phyloP scores from a whole-genome alignment of 2,888 invertebrate species.

The Amphipoea lucens region DNA sequence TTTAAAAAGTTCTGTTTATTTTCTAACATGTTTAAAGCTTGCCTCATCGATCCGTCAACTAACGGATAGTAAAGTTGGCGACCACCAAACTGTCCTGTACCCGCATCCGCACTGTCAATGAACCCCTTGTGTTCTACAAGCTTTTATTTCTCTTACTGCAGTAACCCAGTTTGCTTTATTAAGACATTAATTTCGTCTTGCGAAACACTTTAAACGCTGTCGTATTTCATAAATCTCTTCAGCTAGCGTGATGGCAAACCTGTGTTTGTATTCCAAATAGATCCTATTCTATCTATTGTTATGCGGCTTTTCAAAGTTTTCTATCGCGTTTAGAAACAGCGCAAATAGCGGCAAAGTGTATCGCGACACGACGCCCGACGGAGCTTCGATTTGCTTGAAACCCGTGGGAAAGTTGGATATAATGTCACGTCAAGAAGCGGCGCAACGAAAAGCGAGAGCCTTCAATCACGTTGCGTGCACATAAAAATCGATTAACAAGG shows the following conservation, averaged over 20 bases:
- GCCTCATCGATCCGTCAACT: slow-evolving; percentile 46
- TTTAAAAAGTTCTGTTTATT: not conserved
- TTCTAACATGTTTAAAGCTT: slow-evolving; percentile 5
- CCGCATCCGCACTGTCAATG: slow-evolving; percentile 59
- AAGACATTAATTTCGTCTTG: slow-evolving; percentile 49
- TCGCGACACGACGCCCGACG: slow-evolving; percentile 38
- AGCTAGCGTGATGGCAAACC: slow-evolving; percentile 37
- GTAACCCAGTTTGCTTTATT: slow-evolving; percentile 53
- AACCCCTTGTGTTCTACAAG: slow-evolving; percentile 54
- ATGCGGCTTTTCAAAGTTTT: slow-evolving; percentile 42
- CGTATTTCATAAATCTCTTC: slow-evolving; percentile 30
- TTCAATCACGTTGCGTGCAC: slow-evolving; percentile 75
- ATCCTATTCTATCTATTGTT: slow-evolving; percentile 38
- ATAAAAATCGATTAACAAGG: slow-evolving; percentile 68
- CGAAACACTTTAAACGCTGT: slow-evolving; percentile 43
- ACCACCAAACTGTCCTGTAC: slow-evolving; percentile 38
- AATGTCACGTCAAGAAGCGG: slow-evolving; percentile 74
- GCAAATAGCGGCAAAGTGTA: slow-evolving; percentile 54
- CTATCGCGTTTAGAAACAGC: slow-evolving; percentile 43
- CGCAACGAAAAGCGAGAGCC: slow-evolving; percentile 79
- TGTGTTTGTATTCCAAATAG: slow-evolving; percentile 41
- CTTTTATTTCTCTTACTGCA: slow-evolving; percentile 50
- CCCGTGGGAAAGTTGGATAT: slow-evolving; percentile 67
- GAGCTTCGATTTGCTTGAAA: slow-evolving; percentile 64
- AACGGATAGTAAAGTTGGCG: slow-evolving; percentile 40